Base-by-base conservation (phyloP, 1,140 invertebrate species). In the Pogonus chalceus region DNA sequence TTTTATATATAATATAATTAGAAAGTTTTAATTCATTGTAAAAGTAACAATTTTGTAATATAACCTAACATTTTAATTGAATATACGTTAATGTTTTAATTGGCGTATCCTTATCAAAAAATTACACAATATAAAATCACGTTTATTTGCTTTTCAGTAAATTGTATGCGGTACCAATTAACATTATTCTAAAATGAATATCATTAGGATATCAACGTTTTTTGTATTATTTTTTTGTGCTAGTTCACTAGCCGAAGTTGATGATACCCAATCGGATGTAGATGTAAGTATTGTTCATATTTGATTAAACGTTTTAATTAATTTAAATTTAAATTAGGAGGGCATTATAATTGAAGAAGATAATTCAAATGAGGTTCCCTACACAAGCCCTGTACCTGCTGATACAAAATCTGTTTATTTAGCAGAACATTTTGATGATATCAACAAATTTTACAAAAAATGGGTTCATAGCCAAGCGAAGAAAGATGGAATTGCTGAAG, bases 391-490 rank as follows among this genome's bases (percentile, higher is more conserved):
- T 0, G 52, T 62, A 23, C 62, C 70, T n/a, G 66, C 75, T n/a
- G 76, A 76, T 52, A 68, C 74, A 0, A 80, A 72, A 23, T 77
- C 78, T 62, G 78, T 80, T n/a, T 84, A 91, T 68, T 79, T 97
- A 50, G 80, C 85, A 14, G 93, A 97, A 63, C 82, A 90, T 67
- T 98, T 98, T 74, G 90, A 96, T 70, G 80, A 92, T 72, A 68
- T 73, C 24, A 78, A 81, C 14, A 73, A 74, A 22, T 91, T 92
- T 58, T 79, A 81, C 20, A 85, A 83, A 61, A 81, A 73, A 56
- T 98, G 96, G 96, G 72, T 92, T 0, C 75, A 82, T 56, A 98
- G 95, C 0, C 79, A 91, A 69, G 89, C 95, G 0, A 96, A 93
- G 69, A 98, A 98, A 72, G 91, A 96, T 57, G 90, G 83, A 53